Base-by-base conservation (phyloP, 2,888 invertebrate species). In the Oeneis ivallda region DNA sequence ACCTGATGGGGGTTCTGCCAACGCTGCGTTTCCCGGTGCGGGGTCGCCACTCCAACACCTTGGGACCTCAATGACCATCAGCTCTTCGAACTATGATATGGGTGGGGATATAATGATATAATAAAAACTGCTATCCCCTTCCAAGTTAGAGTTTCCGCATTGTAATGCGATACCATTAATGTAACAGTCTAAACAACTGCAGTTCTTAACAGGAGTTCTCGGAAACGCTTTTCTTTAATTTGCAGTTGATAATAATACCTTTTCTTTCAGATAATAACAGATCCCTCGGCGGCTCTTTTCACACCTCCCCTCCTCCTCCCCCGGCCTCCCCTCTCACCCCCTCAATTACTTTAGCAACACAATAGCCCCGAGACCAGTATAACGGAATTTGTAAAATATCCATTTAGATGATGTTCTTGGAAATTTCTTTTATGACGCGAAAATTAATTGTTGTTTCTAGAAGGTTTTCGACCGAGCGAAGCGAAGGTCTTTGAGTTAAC, bases 271-370 rank as follows among this genome's bases (percentile, higher is more conserved):
- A 39, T 41, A 26, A 7, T 5, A 41, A 41, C 56, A 15, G 54
- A 37, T 39, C 41, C 56, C 39, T 19, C 19, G 41, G 56, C 13
- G 41, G 17, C 41, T 41, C 39, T 56, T 17, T 56, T 56, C 39
- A 19, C 56, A 13, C 56, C 41, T 17, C 54, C 41, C 19, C 41
- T 41, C 41, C 11, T 2, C 10, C 4, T n/a, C n/a, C n/a, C n/a
- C n/a, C n/a, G n/a, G n/a, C 17, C 13, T 34, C 34, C 13, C 15
- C 52, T 32, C 32, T 6, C 19, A 19, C 39, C 54, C 54, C 41
- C 56, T 11, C 56, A 56, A 56, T 56, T 56, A 56, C 56, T 56
- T 56, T 15, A 56, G 56, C 56, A 13, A 41, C 56, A 56, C 56
- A 56, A 56, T 56, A 26, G 56, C 56, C 19, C 17, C 41, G 41